Evolutionary conservation across 2,888 invertebrate genomes (phyloP).

Genomic region (Sinopyrophorus schimmeli): DNA sequence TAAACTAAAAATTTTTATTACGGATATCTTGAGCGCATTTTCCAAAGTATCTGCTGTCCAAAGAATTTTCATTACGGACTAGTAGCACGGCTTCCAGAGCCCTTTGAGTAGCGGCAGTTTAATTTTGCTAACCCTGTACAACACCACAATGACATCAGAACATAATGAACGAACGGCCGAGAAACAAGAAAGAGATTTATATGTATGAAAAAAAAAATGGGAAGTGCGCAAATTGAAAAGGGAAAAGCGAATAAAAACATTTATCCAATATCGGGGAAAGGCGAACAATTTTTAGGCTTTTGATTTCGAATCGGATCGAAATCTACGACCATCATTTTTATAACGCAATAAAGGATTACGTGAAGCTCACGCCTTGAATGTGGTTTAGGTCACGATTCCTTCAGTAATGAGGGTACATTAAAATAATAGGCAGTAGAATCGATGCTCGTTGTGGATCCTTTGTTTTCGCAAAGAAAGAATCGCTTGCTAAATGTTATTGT

Average conservation of each 20-base stretch:
- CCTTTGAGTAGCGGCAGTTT: too few species aligned
- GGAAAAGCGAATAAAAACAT: constrained; percentile 17
- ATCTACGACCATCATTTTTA: constrained; percentile 20
- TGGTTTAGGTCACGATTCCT: constrained; percentile 20
- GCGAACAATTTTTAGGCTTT: constrained; percentile 13
- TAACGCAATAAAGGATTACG: constrained; percentile 24
- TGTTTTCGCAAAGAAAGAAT: constrained; percentile 27
- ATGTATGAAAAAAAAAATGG: constrained; percentile 7
- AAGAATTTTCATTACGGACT: too few species aligned
- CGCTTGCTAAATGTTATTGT: constrained; percentile 24
- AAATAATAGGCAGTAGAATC: constrained; percentile 28
- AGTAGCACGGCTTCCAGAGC: too few species aligned
- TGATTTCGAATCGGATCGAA: constrained; percentile 16
- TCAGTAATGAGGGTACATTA: constrained; percentile 31
- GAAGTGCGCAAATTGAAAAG: constrained; percentile 22
- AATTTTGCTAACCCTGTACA: too few species aligned
- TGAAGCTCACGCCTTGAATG: constrained; percentile 14
- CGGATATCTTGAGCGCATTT: too few species aligned
- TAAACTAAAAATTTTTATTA: too few species aligned
- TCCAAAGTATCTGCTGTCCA: too few species aligned
- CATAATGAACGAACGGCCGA: constrained; percentile 34
- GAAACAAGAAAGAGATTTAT: constrained; percentile 8
- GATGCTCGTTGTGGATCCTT: constrained; percentile 18
- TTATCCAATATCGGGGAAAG: constrained; percentile 22
- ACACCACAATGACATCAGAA: constrained; percentile 35